These are phyloP conservation scores for Spheniscus mendiculus DNA, from an alignment of 2,113 vertebrate species.

Conservation along the genomic window DNA sequence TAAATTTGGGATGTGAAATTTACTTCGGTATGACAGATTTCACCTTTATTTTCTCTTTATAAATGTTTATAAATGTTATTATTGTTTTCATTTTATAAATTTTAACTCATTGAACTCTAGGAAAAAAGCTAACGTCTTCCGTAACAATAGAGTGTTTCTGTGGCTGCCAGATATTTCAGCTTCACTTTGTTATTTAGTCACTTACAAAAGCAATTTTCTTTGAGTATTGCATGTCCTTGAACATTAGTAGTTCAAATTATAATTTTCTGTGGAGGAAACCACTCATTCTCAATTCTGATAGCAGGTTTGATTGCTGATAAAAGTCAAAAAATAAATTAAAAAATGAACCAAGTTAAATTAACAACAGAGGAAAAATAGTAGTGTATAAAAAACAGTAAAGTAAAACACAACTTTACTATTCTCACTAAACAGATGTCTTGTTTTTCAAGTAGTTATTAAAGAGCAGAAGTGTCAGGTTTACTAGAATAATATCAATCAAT, in stretches of 20 bases:
- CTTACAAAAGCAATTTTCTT: neutral
- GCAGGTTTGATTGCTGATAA: neutral
- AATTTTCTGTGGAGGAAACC: neutral
- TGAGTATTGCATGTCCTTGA: neutral
- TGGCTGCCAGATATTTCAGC: neutral
- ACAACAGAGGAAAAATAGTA: neutral
- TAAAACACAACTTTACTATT: neutral
- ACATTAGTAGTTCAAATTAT: neutral
- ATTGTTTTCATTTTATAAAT: neutral
- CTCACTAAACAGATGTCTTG: neutral
- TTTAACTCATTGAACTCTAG: neutral
- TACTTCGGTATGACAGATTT: neutral
- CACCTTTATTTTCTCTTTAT: neutral
- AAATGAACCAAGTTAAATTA: neutral
- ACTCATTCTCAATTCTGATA: neutral
- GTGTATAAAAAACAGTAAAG: neutral
- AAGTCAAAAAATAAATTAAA: neutral
- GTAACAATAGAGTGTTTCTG: neutral
- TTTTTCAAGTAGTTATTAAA: conserved; percentile 40
- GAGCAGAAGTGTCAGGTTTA: conserved; percentile 28
- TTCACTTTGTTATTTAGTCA: conserved; percentile 1
- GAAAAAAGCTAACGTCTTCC: neutral
- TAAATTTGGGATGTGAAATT: neutral
- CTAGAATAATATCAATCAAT: conserved; percentile 43
- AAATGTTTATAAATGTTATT: neutral